A percentile compares a stretch with the other conserved stretches of the same genome.
Evolutionary conservation across 2,888 invertebrate species (phyloP).

Genomic region (Coecobrya sp.): DNA sequence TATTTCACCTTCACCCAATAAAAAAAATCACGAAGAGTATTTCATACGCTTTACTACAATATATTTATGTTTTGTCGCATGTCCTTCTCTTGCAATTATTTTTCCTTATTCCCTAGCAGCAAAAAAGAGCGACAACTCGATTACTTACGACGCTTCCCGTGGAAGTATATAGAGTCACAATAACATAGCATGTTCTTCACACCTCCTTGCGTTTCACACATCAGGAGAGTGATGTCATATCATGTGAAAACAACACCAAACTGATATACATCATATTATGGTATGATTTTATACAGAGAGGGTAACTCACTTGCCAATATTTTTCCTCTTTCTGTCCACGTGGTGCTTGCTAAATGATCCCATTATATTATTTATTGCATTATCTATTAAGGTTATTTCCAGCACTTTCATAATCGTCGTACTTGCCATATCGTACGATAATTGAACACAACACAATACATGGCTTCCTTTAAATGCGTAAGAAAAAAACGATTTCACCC

Average conservation of each 20-base stretch:
- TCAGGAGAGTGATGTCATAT: background rate
- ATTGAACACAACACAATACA: no score
- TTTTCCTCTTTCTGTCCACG: background rate
- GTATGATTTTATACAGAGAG: background rate
- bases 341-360: constrained; percentile 17
- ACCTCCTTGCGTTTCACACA: no score
- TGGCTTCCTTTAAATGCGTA: no score
- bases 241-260: background rate
- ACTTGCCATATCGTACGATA: background rate
- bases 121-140: background rate
- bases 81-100: background rate
- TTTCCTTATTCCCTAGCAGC: background rate
- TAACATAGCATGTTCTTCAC: no score
- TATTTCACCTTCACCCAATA: background rate
- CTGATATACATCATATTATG: background rate
- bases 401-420: background rate
- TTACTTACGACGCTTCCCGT: background rate
- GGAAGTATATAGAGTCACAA: background rate
- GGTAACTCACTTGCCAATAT: background rate
- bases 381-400: constrained; percentile 22
- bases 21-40: background rate
- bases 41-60: background rate
- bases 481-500: no score
- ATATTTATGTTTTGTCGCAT: background rate
- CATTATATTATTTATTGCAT: constrained; percentile 40